Evolutionary conservation across 2,113 vertebrate species (phyloP), one percentile per base, ranked within the genome.

Genomic region (Rhynchopsitta pachyrhyncha): DNA sequence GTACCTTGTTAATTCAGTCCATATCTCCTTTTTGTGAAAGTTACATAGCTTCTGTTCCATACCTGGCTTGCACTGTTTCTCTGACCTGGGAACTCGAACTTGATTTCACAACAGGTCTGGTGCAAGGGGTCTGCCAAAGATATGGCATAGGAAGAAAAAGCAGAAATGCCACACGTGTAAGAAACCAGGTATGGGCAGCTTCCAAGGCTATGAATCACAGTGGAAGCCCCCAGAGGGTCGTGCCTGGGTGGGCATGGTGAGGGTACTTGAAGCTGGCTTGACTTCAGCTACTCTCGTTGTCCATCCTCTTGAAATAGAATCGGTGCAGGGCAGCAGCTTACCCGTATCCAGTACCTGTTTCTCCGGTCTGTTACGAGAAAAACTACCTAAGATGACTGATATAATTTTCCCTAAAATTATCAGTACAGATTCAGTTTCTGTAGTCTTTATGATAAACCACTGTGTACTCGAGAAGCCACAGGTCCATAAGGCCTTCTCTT

Each of bases 311-410:
- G 47, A 20, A 63, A 5, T 8, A 33, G 42, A 13, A 18, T 67
- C 22, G 9, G 15, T 50, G 52, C 11, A 76, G 42, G 1, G 1
- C 42, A 73, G 31, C 28, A 31, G 19, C 53, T 83, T n/a, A 22
- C n/a, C 33, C 39, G 6, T 10, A 11, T 9, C 41, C 37, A 7
- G 18, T 17, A 2, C 4, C 0, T 13, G 7, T 6, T 10, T 41
- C 41, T 74, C n/a, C 3, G 4, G 8, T 15, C 17, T 47, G 6
- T 25, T 64, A 28, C 10, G 4, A 46, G 39, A 44, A 55, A 64
- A 81, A n/a, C 23, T 66, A 53, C 27, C 37, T 3, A 6, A 35
- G 29, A 19, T 75, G 5, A 41, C 5, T 1, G 1, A 25, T 16
- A 2, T 8, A 9, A 35, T 33, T 50, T 33, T 68, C 17, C 19